These are phyloP conservation scores for Andrena flavipes DNA, from an alignment of 2,888 invertebrate genomes.

Conservation along the genomic window DNA sequence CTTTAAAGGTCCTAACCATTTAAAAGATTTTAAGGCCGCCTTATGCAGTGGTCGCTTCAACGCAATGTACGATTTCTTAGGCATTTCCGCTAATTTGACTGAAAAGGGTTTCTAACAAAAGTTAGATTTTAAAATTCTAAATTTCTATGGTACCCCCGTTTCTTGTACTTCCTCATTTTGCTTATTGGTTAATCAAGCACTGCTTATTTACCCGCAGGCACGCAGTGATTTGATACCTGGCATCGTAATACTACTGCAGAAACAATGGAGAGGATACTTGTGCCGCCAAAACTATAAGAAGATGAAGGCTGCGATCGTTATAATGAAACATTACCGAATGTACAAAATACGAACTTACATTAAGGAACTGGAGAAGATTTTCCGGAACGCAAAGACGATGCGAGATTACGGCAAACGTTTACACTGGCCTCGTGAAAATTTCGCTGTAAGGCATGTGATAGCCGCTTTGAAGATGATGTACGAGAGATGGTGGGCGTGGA, in stretches of 20 bases:
- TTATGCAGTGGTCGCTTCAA: no score
- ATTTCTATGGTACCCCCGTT: no score
- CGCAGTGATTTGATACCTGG: slow-evolving; percentile 95
- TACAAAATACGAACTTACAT: slow-evolving; percentile 92
- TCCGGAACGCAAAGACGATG: slow-evolving; percentile 88
- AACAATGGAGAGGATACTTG: slow-evolving; percentile 94
- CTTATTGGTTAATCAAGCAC: neutral
- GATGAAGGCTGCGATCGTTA: slow-evolving; percentile 93
- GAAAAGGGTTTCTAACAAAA: no score
- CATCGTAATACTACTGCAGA: slow-evolving; percentile 97
- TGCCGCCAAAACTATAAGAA: slow-evolving; percentile 92
- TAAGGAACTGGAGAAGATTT: slow-evolving; percentile 87
- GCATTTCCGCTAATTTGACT: no score
- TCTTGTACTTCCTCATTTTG: slow-evolving; percentile 41
- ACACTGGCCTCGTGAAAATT: slow-evolving; percentile 93
- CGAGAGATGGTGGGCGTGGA: slow-evolving; percentile 95
- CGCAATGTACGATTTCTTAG: no score
- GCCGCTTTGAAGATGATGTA: slow-evolving; percentile 88
- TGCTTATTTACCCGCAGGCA: slow-evolving; percentile 83
- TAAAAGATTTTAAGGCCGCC: no score
- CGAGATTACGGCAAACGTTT: slow-evolving; percentile 92
- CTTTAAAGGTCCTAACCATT: no score
- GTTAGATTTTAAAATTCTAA: no score
- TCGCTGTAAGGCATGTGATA: slow-evolving; percentile 88
- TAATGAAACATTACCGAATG: slow-evolving; percentile 92